Conservation (phyloP, 2,113 vertebrate species). For the Cygnus atratus region DNA sequence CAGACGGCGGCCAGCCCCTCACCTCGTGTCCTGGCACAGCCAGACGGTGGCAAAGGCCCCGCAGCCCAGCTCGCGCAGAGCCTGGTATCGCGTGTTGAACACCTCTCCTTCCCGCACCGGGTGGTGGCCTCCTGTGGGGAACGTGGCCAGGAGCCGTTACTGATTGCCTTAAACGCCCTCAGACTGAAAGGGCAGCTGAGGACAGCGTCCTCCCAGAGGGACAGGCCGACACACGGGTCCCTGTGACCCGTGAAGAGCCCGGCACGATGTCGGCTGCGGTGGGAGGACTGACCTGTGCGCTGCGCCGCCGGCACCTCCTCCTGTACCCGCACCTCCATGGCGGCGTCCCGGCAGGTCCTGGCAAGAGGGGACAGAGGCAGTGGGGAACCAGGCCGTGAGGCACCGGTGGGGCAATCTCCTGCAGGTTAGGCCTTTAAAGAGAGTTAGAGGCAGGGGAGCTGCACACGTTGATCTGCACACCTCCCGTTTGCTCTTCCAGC, state of each 20-base stretch:
- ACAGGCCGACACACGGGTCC: fast-evolving
- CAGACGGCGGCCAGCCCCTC: not conserved
- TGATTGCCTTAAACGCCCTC: not conserved
- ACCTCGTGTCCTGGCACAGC: constrained; percentile 85
- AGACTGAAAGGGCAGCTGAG: not conserved
- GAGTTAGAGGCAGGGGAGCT: not conserved
- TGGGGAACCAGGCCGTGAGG: not conserved
- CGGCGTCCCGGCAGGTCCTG: not conserved
- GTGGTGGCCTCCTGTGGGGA: constrained; percentile 78
- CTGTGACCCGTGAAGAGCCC: not conserved
- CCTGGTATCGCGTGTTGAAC: constrained; percentile 81
- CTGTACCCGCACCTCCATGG: constrained; percentile 42
- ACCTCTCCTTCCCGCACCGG: constrained; percentile 74
- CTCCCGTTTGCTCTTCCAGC: not conserved
- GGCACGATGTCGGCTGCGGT: not conserved
- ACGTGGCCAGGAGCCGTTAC: not conserved
- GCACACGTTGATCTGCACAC: not conserved
- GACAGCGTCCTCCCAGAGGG: not conserved
- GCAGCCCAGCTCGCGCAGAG: constrained; percentile 79
- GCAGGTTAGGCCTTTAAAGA: not conserved
- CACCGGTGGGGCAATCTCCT: not conserved
- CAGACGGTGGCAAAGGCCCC: constrained; percentile 87
- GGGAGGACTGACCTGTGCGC: constrained; percentile 67
- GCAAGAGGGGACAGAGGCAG: fast-evolving
- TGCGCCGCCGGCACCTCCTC: constrained; percentile 75